Conservation (phyloP, 30 jellyfish, hydroid and myxozoan species). For the Mastigias papua region DNA sequence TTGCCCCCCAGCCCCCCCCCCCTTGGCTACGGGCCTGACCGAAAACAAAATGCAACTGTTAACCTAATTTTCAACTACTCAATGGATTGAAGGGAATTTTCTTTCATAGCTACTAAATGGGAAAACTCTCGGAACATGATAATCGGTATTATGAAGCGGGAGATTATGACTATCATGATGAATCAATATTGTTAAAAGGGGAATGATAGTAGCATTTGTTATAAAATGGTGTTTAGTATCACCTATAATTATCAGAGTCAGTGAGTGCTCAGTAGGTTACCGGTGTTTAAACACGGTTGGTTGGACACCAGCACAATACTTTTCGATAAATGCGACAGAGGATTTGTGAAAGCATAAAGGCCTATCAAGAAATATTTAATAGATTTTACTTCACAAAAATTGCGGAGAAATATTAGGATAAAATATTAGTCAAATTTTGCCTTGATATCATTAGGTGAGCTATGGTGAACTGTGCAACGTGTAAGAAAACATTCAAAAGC, state of each 20-base stretch:
- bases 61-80: too few relatives aligned
- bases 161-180: too few relatives aligned
- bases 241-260: background rate
- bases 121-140: too few relatives aligned
- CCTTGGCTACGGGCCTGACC: too few relatives aligned
- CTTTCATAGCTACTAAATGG: too few relatives aligned
- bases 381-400: background rate
- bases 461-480: constrained; percentile 95
- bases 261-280: constrained; percentile 46
- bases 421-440: background rate
- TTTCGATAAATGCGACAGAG: constrained; percentile 4
- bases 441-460: background rate
- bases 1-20: too few relatives aligned
- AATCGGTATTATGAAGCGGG: too few relatives aligned
- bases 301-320: background rate
- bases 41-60: too few relatives aligned
- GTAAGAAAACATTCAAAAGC: constrained; percentile 83
- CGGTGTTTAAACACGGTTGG: constrained; percentile 54
- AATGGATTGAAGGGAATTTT: too few relatives aligned
- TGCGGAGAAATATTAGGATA: background rate
- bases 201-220: too few relatives aligned
- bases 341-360: background rate
- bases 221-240: background rate
- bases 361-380: background rate
- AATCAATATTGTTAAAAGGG: too few relatives aligned